These are phyloP conservation scores for Ceratosolen solmsi DNA, from an alignment of 1,140 invertebrate species.

Conservation along the genomic window DNA sequence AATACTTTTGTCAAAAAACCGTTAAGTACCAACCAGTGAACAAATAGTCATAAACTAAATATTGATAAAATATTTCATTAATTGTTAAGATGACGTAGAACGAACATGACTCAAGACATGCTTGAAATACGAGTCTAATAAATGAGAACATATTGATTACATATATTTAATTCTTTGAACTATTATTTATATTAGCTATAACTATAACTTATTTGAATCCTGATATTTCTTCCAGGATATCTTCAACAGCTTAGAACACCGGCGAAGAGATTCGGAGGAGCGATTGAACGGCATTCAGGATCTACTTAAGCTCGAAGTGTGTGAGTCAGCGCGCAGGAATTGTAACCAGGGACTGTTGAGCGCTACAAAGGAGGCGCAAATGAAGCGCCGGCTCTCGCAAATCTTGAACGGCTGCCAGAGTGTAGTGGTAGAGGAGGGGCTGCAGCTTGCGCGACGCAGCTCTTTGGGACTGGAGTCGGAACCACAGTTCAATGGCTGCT, in stretches of 20 bases:
- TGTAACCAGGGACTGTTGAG: slow-evolving; percentile 65
- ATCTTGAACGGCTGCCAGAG: slow-evolving; percentile 40
- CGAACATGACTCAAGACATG: no score
- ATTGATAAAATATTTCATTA: no score
- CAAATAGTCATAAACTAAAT: no score
- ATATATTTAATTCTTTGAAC: no score
- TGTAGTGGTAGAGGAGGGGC: not conserved
- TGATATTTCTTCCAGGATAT: slow-evolving; percentile 69
- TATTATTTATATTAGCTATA: no score
- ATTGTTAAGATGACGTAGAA: no score
- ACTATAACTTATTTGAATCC: no score
- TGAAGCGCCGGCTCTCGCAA: slow-evolving; percentile 66
- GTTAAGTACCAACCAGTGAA: no score
- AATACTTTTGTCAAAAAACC: no score
- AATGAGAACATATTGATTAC: no score
- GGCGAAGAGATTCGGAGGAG: slow-evolving; percentile 66
- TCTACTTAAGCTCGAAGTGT: slow-evolving; percentile 59
- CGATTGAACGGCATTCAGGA: slow-evolving; percentile 67
- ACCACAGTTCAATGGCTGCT: slow-evolving; percentile 51
- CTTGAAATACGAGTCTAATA: no score
- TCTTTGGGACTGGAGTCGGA: slow-evolving; percentile 60
- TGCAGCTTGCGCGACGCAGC: slow-evolving; percentile 25
- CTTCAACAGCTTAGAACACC: slow-evolving; percentile 68
- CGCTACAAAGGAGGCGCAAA: slow-evolving; percentile 64
- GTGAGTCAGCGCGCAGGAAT: slow-evolving; percentile 61